Evolutionary conservation across 1,140 invertebrate genomes (phyloP).

Genomic region (Scylla paramamosain): DNA sequence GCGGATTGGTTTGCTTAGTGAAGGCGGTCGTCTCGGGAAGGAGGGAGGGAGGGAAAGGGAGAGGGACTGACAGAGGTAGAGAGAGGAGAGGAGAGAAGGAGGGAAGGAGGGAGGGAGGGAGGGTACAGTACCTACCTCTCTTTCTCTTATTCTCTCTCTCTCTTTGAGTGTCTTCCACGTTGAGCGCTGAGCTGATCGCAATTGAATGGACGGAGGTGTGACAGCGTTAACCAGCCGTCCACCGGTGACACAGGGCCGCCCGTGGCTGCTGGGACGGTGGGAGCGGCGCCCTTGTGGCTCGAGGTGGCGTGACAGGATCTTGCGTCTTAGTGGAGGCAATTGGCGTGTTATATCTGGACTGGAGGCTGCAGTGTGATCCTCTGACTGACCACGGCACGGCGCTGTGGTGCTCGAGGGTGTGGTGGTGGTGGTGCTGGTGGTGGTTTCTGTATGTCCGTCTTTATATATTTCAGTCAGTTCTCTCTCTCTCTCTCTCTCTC

Average conservation of each 20-base stretch:
- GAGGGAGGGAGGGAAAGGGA: conserved; percentile 5
- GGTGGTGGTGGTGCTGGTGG: too few relatives aligned
- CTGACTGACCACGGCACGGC: not conserved
- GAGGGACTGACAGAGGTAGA: not conserved
- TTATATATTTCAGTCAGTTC: too few relatives aligned
- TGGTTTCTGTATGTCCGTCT: not conserved
- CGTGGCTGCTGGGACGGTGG: not conserved
- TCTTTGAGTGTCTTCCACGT: not conserved
- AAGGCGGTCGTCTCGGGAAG: not conserved
- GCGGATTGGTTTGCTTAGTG: not conserved
- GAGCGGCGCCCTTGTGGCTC: not conserved
- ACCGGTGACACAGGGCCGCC: not conserved
- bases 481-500: not conserved
- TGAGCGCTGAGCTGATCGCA: not conserved
- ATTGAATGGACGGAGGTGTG: not conserved
- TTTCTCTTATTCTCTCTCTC: not conserved
- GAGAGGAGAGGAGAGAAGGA: not conserved
- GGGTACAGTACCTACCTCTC: not conserved
- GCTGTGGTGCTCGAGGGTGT: not conserved
- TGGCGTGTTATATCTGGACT: not conserved
- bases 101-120: too few relatives aligned
- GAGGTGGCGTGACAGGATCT: not conserved
- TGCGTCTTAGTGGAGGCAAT: not conserved
- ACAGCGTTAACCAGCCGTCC: not conserved
- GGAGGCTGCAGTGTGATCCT: not conserved